Evolutionary conservation across 2,113 vertebrate genomes (phyloP).

Genomic region (Bettongia penicillata): DNA sequence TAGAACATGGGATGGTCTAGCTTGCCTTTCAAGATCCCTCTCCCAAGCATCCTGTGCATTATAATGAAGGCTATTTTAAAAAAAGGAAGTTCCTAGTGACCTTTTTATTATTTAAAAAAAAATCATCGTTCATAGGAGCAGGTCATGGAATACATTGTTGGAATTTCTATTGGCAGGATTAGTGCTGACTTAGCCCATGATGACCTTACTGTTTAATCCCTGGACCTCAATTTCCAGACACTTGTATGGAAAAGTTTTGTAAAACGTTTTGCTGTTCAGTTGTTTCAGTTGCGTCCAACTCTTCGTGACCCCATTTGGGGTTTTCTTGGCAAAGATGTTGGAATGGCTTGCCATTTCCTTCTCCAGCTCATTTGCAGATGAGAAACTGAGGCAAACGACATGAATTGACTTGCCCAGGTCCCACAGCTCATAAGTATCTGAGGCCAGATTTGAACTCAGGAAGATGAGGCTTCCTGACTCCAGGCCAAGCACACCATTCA

Average conservation of each 20-base stretch:
- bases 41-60: background rate
- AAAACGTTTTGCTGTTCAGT: background rate
- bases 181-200: background rate
- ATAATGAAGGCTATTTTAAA: background rate
- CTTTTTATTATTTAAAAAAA: background rate
- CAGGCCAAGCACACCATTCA: background rate
- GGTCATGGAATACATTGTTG: background rate
- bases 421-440: background rate
- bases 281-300: background rate
- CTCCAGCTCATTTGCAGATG: background rate
- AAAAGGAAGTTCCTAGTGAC: background rate
- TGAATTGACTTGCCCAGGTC: background rate
- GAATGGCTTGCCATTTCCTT: background rate
- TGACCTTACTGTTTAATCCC: background rate
- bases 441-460: background rate
- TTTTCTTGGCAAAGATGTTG: background rate
- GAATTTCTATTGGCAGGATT: background rate
- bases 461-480: background rate
- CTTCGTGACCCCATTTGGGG: background rate
- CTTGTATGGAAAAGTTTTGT: background rate
- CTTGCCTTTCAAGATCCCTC: background rate
- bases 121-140: background rate
- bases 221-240: background rate
- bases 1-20: background rate
- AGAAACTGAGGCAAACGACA: background rate